phyloP scores from a whole-genome alignment of 2,888 invertebrate species.

The Aethes cnicana region DNA sequence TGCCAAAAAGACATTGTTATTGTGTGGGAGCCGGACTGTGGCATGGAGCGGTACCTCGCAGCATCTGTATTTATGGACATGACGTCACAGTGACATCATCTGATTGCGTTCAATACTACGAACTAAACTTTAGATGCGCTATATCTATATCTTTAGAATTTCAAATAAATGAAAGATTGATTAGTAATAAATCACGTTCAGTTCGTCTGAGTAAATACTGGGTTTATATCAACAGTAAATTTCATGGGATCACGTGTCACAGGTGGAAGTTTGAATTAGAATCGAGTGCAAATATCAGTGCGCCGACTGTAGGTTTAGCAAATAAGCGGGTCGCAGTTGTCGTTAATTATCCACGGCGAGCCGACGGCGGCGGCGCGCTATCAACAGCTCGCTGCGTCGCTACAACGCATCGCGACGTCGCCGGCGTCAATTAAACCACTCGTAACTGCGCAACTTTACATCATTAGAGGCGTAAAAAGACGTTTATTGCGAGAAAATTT shows the following conservation, averaged over 20 bases:
- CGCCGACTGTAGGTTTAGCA: slow-evolving; percentile 34
- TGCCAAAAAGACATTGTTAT: slow-evolving; percentile 12
- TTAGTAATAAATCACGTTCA: neutral
- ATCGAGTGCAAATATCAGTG: slow-evolving; percentile 9
- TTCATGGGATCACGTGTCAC: neutral
- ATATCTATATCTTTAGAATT: no score
- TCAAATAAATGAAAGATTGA: no score
- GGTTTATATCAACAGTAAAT: neutral
- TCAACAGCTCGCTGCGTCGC: slow-evolving; percentile 46
- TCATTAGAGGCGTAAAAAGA: slow-evolving; percentile 81
- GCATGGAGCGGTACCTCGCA: slow-evolving; percentile 1
- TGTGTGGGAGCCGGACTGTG: slow-evolving; percentile 7
- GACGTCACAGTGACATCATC: slow-evolving; percentile 49
- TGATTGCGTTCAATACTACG: slow-evolving; percentile 53
- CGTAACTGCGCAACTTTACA: slow-evolving; percentile 76
- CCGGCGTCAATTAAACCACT: slow-evolving; percentile 70
- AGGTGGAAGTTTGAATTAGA: neutral
- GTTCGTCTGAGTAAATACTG: no score
- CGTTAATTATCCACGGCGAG: slow-evolving; percentile 68
- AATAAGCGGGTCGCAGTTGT: slow-evolving; percentile 53
- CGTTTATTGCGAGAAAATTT: slow-evolving; percentile 82
- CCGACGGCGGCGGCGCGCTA: slow-evolving; percentile 50
- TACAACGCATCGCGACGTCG: slow-evolving; percentile 57
- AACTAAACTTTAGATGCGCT: neutral
- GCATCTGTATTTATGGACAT: slow-evolving; percentile 10